Evolutionary conservation across 2,888 invertebrate genomes (phyloP), one percentile per base, ranked within the genome.

Genomic region (Pseudococcus longispinus): DNA sequence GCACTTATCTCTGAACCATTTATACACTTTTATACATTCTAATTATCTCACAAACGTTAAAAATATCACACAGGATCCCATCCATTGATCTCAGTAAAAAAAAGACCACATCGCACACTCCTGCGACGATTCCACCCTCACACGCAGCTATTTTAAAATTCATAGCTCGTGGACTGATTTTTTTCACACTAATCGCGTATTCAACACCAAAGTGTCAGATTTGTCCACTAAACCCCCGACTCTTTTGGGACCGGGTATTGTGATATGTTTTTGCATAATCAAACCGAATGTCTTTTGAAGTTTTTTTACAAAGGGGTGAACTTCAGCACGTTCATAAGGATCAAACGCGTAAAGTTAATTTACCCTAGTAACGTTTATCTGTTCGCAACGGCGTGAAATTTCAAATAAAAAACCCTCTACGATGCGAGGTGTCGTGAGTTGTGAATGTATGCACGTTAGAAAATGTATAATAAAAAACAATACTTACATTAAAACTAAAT

Each of bases 211-310:
- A 26, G 77, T 80, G 77, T 80, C 77, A 80, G 42, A 42, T 80
- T 80, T 37, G 77, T 80, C 77, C 77, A 80, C 37, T 80, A 80
- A 80, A 37, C 42, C 77, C 51, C 55, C 15, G n/a, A 29, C 29
- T 29, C 29, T 55, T 83, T 42, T 83, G 55, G 51, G 23, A 55
- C 32, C 51, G 55, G 83, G 26, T 82, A 82, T 70, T 42, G 77
- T 80, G 77, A 80, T 83, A 32, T 84, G 65, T 65, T 84, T 84
- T 84, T 65, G 84, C 84, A 84, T 84, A 84, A 84, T 84, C 84
- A 84, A 84, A 83, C 32, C 18, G 29, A 83, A 83, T 65, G 29
- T 29, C 65, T 51, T 83, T 55, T 83, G 42, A 84, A 65, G 55
- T 42, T 60, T 55, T 65, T 60, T 32, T 37, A 65, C 26, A 42